phyloP scores from a whole-genome alignment of 2,888 invertebrate genomes.

The Idaea aversata region DNA sequence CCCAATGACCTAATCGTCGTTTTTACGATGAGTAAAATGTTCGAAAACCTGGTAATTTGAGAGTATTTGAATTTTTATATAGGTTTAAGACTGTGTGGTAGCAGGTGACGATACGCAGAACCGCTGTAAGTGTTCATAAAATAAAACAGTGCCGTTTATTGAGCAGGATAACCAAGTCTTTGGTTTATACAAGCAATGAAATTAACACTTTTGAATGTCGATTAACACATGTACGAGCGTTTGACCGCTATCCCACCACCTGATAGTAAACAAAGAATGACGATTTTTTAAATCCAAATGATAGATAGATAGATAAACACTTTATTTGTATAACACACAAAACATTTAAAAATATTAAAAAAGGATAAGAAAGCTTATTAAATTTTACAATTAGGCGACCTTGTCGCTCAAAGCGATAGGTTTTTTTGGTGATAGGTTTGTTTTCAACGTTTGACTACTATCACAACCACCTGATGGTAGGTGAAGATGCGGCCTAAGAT shows the following conservation, averaged over 20 bases:
- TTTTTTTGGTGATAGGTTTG: too few species aligned
- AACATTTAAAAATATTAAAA: too few species aligned
- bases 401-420: too few species aligned
- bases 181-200: neutral
- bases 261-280: neutral
- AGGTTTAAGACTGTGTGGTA: neutral
- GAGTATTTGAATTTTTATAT: neutral
- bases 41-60: conserved; percentile 2
- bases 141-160: neutral
- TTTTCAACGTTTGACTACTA: too few species aligned
- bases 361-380: too few species aligned
- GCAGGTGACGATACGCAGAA: neutral
- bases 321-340: too few species aligned
- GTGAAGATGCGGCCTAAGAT: too few species aligned
- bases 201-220: neutral
- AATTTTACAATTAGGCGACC: too few species aligned
- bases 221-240: neutral
- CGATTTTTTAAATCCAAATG: neutral
- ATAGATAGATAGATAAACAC: too few species aligned
- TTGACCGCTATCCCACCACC: neutral
- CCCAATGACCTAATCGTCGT: conserved; percentile 45
- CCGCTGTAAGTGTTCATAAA: neutral
- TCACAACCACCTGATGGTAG: too few species aligned
- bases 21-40: conserved; percentile 6
- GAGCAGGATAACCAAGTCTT: neutral